Percentiles rank a stretch among this genome's conserved stretches.
Conservation (phyloP, 2,888 invertebrate genomes). For the Gonocerus acuteangulatus region DNA sequence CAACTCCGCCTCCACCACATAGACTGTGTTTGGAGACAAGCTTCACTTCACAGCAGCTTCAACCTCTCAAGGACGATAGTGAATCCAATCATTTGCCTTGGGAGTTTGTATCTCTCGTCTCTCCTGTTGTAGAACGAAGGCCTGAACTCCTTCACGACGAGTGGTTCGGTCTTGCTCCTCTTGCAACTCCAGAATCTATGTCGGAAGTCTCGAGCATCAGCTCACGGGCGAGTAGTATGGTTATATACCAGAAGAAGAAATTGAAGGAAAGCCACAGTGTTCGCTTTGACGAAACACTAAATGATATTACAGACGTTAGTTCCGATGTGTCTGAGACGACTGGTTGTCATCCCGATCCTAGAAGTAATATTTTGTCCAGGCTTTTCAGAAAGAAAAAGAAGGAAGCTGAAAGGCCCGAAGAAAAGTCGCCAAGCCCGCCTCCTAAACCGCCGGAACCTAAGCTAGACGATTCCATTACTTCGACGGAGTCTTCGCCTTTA, state of each 20-base stretch:
- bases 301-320: slow-evolving; percentile 22
- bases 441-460: slow-evolving; percentile 20
- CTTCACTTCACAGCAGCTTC: slow-evolving; percentile 52
- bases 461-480: slow-evolving; percentile 29
- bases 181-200: slow-evolving; percentile 74
- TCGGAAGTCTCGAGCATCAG: slow-evolving; percentile 73
- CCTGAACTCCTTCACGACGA: slow-evolving; percentile 54
- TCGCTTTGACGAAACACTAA: slow-evolving; percentile 31
- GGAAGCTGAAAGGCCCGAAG: slow-evolving; percentile 20
- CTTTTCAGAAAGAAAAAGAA: slow-evolving; percentile 16
- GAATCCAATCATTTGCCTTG: slow-evolving; percentile 45
- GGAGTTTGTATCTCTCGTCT: slow-evolving; percentile 47
- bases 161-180: slow-evolving; percentile 63
- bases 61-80: slow-evolving; percentile 41
- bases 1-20: slow-evolving; percentile 50
- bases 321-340: slow-evolving; percentile 3
- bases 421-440: slow-evolving; percentile 3
- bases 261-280: slow-evolving; percentile 29
- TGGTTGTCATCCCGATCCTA: slow-evolving; percentile 3
- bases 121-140: slow-evolving; percentile 41
- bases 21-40: slow-evolving; percentile 65
- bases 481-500: slow-evolving; percentile 36
- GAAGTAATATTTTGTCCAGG: slow-evolving; percentile 12
- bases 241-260: slow-evolving; percentile 7
- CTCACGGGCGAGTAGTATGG: slow-evolving; percentile 43